Conservation (phyloP, 2,797 vertebrate species). For the Gadopsis marmoratus region DNA sequence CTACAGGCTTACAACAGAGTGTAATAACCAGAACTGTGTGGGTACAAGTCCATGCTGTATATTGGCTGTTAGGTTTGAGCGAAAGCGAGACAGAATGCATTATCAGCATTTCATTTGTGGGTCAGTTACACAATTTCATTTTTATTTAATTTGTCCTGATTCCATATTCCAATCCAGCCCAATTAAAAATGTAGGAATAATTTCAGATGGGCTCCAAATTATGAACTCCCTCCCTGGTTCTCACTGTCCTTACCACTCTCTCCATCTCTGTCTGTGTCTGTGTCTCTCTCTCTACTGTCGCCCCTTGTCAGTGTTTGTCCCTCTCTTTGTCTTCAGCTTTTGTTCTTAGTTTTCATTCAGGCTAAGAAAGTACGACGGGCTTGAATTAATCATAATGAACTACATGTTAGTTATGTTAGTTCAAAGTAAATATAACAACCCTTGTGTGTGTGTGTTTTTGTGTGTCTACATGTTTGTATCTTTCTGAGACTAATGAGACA, state of each 20-base stretch:
- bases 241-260: neutral
- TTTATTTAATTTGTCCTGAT: slow-evolving; percentile 55
- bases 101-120: slow-evolving; percentile 11
- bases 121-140: slow-evolving; percentile 46
- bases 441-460: neutral
- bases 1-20: neutral
- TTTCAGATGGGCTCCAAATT: slow-evolving; percentile 13
- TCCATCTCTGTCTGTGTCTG: neutral
- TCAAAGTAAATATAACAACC: slow-evolving; percentile 1
- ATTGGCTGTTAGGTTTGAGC: neutral
- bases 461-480: neutral
- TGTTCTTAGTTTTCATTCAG: neutral
- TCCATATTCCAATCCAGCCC: slow-evolving; percentile 26
- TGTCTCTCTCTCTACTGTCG: neutral
- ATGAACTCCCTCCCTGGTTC: slow-evolving; percentile 20
- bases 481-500: neutral
- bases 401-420: neutral
- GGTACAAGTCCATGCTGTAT: neutral
- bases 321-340: neutral
- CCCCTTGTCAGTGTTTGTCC: too few relatives aligned
- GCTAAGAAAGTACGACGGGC: too few relatives aligned
- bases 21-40: neutral
- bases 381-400: neutral
- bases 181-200: slow-evolving; percentile 41
- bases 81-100: neutral